Conservation (phyloP, 1,140 invertebrate species). For the Leguminivora glycinivorella region DNA sequence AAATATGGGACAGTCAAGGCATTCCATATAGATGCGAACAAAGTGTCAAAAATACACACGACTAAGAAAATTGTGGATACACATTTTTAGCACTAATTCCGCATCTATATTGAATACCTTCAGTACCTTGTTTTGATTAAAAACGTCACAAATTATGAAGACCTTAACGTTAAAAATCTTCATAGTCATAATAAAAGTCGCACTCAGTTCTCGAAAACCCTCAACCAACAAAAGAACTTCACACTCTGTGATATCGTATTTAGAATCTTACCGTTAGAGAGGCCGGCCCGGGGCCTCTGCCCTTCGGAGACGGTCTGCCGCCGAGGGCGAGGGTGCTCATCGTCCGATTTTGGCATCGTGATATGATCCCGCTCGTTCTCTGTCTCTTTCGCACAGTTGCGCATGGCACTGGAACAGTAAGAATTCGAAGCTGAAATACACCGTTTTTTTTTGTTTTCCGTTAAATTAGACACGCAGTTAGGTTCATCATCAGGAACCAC, state of each 20-base stretch:
- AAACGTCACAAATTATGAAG: no score
- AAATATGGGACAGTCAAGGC: constrained; percentile 33
- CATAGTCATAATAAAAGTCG: neutral
- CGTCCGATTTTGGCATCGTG: constrained; percentile 86
- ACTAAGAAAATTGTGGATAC: no score
- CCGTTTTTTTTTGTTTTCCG: no score
- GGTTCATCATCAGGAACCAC: no score
- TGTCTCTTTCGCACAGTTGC: constrained; percentile 81
- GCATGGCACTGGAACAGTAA: constrained; percentile 82
- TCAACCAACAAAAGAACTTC: neutral
- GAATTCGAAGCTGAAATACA: no score
- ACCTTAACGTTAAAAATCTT: no score
- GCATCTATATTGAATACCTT: no score
- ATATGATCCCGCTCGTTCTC: constrained; percentile 82
- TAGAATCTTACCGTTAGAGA: constrained; percentile 79
- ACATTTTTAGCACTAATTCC: no score
- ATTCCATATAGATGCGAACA: no score
- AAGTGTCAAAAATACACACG: no score
- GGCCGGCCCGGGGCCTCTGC: constrained; percentile 79
- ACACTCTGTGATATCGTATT: neutral
- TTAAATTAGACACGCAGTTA: no score
- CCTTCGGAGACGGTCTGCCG: constrained; percentile 80
- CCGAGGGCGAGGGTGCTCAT: constrained; percentile 82
- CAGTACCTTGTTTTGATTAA: no score
- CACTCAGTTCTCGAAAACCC: neutral